Evolutionary conservation across 2,797 vertebrate genomes (phyloP).

Genomic region (Buphagus erythrorhynchus): DNA sequence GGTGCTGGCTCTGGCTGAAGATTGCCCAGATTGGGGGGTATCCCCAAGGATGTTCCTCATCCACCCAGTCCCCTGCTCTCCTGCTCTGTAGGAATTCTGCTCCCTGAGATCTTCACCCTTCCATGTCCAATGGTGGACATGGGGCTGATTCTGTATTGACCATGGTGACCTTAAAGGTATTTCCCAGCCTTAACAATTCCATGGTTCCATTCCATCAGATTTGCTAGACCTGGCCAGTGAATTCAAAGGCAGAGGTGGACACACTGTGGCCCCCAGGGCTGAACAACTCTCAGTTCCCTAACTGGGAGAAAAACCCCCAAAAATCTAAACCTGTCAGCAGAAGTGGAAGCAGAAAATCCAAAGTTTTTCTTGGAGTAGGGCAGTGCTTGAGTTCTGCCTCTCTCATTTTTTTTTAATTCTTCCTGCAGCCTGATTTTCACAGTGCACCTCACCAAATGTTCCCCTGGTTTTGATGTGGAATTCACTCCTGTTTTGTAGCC

Average conservation of each 20-base stretch:
- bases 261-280: rapidly evolving
- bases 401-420: neutral
- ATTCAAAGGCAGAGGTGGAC: neutral
- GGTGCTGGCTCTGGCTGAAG: neutral
- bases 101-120: neutral
- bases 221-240: neutral
- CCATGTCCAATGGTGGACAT: rapidly evolving
- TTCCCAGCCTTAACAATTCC: neutral
- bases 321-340: neutral
- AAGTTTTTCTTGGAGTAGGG: neutral
- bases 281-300: neutral
- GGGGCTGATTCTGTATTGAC: rapidly evolving
- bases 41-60: neutral
- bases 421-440: neutral
- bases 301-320: neutral
- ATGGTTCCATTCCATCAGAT: neutral
- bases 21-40: rapidly evolving
- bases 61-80: neutral
- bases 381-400: neutral
- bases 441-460: neutral
- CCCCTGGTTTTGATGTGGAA: constrained; percentile 52
- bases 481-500: constrained; percentile 64
- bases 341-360: neutral
- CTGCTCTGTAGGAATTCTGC: neutral
- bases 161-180: neutral